Evolutionary conservation across 2,113 vertebrate species (phyloP), one percentile per base, ranked within the genome.

Genomic region (Laticauda colubrina): DNA sequence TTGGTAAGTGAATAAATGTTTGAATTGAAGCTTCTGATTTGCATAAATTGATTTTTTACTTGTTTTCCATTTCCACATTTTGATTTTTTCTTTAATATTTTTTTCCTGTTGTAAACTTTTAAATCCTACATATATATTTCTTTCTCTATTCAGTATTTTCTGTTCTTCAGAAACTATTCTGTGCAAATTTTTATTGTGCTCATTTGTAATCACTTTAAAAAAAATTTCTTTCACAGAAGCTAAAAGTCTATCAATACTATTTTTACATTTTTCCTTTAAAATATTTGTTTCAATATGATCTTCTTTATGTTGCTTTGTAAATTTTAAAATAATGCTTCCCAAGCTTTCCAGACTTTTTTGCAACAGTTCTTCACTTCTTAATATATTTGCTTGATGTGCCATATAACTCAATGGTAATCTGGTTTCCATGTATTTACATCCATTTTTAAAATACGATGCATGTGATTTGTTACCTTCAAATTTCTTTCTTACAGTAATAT

Each of bases 251-350:
- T 45, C 86, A 61, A 81, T 89, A 57, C 51, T n/a, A 51, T n/a
- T 34, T 43, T 75, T 89, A 59, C 34, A 85, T 89, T 89, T 59
- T 91, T 93, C 39, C 87, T 89, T 61, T 89, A 55, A 56, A 64
- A 57, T 69, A 29, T 88, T 88, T 59, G 88, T 90, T 92, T 94
- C 51, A 89, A 88, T 91, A 26, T 90, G 86, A 24, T 24, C n/a
- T 90, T 23, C 93, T 61, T 24, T 34, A 26, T 59, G 57, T 15
- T 24, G 64, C 55, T n/a, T 91, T 39, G 57, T 34, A 94, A 93
- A 89, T 87, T 34, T 92, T 91, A 90, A 90, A 87, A 69, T 88
- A 69, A 91, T 48, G 4, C 45, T 94, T 94, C 57, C 64, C 43
- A 91, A 93, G 6, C 29, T 53, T 85, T 93, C 51, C 45, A 29